Evolutionary conservation across 2,888 invertebrate genomes (phyloP).

Genomic region (Leucophora obtusa): DNA sequence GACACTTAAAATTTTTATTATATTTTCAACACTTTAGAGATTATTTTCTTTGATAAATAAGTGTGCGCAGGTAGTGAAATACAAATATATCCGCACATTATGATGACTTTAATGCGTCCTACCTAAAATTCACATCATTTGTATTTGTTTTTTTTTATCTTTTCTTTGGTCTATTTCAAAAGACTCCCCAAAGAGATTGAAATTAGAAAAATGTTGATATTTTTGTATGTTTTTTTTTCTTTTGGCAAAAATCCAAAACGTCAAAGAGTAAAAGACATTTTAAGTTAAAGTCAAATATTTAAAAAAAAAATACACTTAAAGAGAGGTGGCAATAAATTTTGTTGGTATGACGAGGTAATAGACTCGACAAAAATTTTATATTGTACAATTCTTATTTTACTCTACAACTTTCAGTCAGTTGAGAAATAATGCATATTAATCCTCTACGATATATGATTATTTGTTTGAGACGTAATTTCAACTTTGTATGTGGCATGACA

Average conservation of each 20-base stretch:
- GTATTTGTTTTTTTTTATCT: background rate
- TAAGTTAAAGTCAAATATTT: background rate
- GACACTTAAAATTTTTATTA: background rate
- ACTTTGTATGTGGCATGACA: too few relatives aligned
- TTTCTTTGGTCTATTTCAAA: constrained; percentile 19
- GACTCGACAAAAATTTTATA: too few relatives aligned
- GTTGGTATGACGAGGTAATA: too few relatives aligned
- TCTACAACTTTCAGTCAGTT: too few relatives aligned
- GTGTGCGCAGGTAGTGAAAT: background rate
- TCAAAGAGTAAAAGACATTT: background rate
- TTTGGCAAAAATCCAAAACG: constrained; percentile 18
- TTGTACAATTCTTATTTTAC: too few relatives aligned
- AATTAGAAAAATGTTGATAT: background rate
- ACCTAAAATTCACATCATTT: background rate
- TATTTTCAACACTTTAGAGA: constrained; percentile 1
- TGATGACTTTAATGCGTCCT: background rate
- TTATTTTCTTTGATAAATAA: constrained; percentile 6
- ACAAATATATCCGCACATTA: background rate
- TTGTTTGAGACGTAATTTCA: too few relatives aligned
- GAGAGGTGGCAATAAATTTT: too few relatives aligned
- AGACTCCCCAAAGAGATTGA: constrained; percentile 33
- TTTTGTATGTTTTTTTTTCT: background rate
- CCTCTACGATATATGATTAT: too few relatives aligned
- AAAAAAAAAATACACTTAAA: too few relatives aligned
- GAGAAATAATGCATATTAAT: too few relatives aligned